Evolutionary conservation across 2,113 vertebrate genomes (phyloP).

Genomic region (Equus przewalskii): DNA sequence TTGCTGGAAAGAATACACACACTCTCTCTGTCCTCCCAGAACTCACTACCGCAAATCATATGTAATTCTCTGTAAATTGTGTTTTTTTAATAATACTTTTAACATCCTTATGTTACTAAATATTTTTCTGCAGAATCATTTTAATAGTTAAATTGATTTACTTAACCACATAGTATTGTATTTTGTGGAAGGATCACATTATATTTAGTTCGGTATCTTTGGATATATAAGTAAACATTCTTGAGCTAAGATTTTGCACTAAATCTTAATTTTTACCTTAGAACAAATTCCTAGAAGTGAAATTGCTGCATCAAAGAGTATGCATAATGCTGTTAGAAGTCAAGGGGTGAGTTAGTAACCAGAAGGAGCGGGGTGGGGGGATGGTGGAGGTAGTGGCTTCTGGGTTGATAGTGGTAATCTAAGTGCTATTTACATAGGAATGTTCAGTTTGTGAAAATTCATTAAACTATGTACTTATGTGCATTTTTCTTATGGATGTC

Average conservation of each 20-base stretch:
- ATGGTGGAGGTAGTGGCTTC: background rate
- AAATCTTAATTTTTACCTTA: background rate
- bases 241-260: background rate
- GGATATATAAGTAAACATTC: background rate
- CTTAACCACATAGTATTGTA: background rate
- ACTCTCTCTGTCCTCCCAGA: background rate
- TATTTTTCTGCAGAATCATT: conserved; percentile 18
- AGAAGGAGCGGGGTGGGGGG: background rate
- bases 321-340: background rate
- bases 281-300: background rate
- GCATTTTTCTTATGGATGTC: background rate
- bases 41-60: background rate
- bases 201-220: background rate
- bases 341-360: background rate
- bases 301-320: background rate
- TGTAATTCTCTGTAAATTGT: background rate
- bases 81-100: background rate
- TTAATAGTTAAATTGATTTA: background rate
- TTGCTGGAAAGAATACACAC: background rate
- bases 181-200: background rate
- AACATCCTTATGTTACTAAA: background rate
- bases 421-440: background rate
- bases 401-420: background rate
- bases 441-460: background rate
- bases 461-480: background rate